These are phyloP conservation scores for Oreochromis mossambicus DNA, from an alignment of 2,797 vertebrate genomes.

Conservation along the genomic window DNA sequence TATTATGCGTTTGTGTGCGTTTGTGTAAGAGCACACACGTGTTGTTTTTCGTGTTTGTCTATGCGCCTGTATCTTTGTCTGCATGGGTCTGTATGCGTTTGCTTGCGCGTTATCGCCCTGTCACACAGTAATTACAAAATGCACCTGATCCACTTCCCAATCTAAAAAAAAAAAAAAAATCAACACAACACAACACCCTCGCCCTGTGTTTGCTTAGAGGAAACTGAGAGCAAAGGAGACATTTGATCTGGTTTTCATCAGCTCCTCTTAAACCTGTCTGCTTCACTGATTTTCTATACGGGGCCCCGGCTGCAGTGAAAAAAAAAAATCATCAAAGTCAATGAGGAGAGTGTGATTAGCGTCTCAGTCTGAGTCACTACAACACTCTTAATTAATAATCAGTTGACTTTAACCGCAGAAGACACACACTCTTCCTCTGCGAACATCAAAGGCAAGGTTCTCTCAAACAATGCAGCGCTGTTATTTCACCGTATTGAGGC, in stretches of 20 bases:
- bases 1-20: neutral
- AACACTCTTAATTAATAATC: slow-evolving; percentile 56
- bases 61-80: neutral
- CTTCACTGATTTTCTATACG: neutral
- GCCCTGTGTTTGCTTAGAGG: neutral
- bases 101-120: neutral
- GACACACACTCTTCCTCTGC: neutral
- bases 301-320: neutral
- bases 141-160: slow-evolving; percentile 45
- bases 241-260: slow-evolving; percentile 31
- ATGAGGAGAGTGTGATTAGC: slow-evolving; percentile 15
- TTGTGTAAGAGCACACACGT: neutral
- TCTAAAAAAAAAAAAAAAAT: neutral
- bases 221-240: slow-evolving; percentile 8
- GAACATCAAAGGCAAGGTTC: slow-evolving; percentile 29
- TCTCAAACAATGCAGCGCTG: slow-evolving; percentile 21
- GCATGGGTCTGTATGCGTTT: neutral
- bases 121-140: slow-evolving; percentile 51
- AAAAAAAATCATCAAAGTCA: slow-evolving; percentile 23
- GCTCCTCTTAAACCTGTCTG: slow-evolving; percentile 5
- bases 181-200: neutral
- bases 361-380: slow-evolving; percentile 33
- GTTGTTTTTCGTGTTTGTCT: neutral
- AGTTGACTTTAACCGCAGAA: slow-evolving; percentile 27
- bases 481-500: neutral